Percentiles rank a stretch among this genome's conserved stretches.
These are phyloP conservation scores for Scarus forsteni DNA, from an alignment of 2,797 vertebrate species.

Conservation along the genomic window DNA sequence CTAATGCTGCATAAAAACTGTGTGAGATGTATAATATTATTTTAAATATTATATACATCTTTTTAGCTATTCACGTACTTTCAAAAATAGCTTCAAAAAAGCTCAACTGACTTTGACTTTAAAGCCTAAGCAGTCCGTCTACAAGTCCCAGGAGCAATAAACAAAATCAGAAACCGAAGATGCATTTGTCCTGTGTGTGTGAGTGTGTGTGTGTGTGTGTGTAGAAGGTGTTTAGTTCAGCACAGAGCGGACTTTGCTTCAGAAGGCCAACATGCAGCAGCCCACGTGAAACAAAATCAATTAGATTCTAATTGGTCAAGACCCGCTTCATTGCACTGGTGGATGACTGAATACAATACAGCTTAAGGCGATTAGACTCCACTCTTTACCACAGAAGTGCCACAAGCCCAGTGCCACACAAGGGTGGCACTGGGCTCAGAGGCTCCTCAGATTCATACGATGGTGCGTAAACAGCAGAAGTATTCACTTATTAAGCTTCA, in stretches of 20 bases:
- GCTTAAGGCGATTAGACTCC: slow-evolving; percentile 31
- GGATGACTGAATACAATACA: slow-evolving; percentile 22
- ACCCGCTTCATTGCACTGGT: slow-evolving; percentile 13
- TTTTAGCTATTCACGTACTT: slow-evolving; percentile 54
- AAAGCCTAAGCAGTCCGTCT: slow-evolving; percentile 68
- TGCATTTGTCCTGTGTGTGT: slow-evolving; percentile 33
- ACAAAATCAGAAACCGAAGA: slow-evolving; percentile 50
- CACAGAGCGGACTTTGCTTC: slow-evolving; percentile 37
- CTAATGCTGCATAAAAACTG: neutral
- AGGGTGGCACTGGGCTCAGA: neutral
- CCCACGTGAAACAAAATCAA: slow-evolving; percentile 32
- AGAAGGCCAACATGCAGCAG: slow-evolving; percentile 24
- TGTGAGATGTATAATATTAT: neutral
- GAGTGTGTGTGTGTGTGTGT: neutral
- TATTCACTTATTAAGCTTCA: no score
- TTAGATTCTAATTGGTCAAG: slow-evolving; percentile 52
- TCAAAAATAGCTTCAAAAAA: slow-evolving; percentile 55
- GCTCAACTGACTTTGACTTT: slow-evolving; percentile 59
- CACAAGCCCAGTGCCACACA: no score
- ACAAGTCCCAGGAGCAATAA: slow-evolving; percentile 70
- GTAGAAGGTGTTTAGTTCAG: slow-evolving; percentile 38
- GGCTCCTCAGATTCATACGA: slow-evolving; percentile 1
- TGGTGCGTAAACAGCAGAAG: slow-evolving; percentile 1
- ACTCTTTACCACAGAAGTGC: slow-evolving; percentile 8
- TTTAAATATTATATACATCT: slow-evolving; percentile 4